A percentile compares a stretch with the other conserved stretches of the same genome.
Evolutionary conservation across 2,113 vertebrate genomes (phyloP).

Genomic region (Prolemur simus): DNA sequence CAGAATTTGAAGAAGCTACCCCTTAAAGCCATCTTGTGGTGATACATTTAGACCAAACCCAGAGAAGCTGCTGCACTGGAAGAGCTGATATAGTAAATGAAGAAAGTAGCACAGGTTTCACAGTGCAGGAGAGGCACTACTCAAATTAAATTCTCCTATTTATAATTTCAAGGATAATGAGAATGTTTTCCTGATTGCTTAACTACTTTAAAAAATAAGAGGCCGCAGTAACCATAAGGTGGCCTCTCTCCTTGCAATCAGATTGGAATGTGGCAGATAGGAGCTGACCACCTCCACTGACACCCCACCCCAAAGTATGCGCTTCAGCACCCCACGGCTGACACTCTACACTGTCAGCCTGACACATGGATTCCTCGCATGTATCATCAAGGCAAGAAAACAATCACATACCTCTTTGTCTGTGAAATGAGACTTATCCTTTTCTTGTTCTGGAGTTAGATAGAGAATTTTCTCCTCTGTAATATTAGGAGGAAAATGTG

Average conservation of each 20-base stretch:
- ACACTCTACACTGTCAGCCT: neutral
- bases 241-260: neutral
- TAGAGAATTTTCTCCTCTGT: conserved; percentile 98
- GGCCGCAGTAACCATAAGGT: neutral
- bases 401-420: conserved; percentile 94
- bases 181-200: neutral
- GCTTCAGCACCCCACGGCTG: neutral
- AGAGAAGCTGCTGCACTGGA: neutral
- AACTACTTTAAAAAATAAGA: neutral
- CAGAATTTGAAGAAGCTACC: neutral
- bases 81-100: neutral
- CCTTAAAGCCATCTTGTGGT: neutral
- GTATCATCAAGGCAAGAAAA: conserved; percentile 5
- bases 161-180: neutral
- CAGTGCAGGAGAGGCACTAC: neutral
- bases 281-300: neutral
- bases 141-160: neutral
- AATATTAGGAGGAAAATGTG: conserved; percentile 46
- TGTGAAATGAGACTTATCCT: conserved; percentile 99
- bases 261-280: neutral
- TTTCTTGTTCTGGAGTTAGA: conserved; percentile 98
- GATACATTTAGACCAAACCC: neutral
- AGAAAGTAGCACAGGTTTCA: neutral
- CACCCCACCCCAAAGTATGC: neutral
- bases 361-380: neutral